These are phyloP conservation scores for Thaleichthys pacificus DNA, from an alignment of 2,797 vertebrate species.

Conservation along the genomic window DNA sequence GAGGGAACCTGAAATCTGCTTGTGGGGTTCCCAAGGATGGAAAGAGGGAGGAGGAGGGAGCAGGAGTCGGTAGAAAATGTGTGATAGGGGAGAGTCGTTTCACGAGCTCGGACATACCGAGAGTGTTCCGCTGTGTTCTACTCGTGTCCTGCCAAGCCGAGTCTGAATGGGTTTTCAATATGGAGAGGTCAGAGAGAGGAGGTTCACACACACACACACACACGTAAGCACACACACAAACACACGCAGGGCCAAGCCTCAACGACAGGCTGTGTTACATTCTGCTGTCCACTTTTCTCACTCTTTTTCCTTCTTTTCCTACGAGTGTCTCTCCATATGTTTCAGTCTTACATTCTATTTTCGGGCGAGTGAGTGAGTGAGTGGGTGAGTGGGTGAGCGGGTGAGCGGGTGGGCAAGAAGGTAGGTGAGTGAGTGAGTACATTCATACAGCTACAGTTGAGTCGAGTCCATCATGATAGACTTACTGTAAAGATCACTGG, in stretches of 20 bases:
- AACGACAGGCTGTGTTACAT: constrained; percentile 60
- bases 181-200: constrained; percentile 64
- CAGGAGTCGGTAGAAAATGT: constrained; percentile 62
- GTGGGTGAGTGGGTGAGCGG: background rate
- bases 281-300: constrained; percentile 36
- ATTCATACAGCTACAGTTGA: background rate
- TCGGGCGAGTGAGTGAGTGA: background rate
- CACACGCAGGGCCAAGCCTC: constrained; percentile 56
- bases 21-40: constrained; percentile 66
- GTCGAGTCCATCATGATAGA: too few relatives aligned
- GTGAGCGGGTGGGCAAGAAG: too few relatives aligned
- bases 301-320: constrained; percentile 46
- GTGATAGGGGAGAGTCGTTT: constrained; percentile 61
- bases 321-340: constrained; percentile 18
- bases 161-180: constrained; percentile 67
- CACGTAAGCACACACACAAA: constrained; percentile 4
- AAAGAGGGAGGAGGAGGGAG: constrained; percentile 72
- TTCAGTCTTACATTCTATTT: constrained; percentile 26
- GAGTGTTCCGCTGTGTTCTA: constrained; percentile 69
- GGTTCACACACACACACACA: background rate
- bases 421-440: background rate
- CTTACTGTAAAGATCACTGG: too few relatives aligned
- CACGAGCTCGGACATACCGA: constrained; percentile 59
- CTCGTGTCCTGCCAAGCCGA: constrained; percentile 63
- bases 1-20: constrained; percentile 67